Conservation (phyloP, 2,888 invertebrate genomes). For the Eristalis arbustorum region DNA sequence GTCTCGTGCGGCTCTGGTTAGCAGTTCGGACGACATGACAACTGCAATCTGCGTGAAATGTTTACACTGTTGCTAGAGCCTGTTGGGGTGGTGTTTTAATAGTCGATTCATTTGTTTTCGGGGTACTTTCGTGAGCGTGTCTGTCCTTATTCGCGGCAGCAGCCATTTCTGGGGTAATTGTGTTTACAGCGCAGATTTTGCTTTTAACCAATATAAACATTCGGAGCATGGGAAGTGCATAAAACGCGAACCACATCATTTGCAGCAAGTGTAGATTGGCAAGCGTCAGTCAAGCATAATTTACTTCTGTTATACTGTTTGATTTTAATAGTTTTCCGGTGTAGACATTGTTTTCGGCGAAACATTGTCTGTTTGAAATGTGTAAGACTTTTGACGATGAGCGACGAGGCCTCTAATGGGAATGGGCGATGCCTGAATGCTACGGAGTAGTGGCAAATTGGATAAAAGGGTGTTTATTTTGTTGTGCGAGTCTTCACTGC, state of each 20-base stretch:
- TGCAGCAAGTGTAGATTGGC: background rate
- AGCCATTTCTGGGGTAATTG: background rate
- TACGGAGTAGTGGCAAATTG: too few species aligned
- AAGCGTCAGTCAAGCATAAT: background rate
- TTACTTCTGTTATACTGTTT: background rate
- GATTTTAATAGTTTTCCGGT: background rate
- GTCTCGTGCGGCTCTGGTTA: background rate
- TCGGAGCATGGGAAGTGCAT: background rate
- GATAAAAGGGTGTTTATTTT: too few species aligned
- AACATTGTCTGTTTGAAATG: background rate
- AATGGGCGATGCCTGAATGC: too few species aligned
- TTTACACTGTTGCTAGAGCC: conserved; percentile 8
- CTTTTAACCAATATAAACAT: background rate
- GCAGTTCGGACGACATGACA: conserved; percentile 29
- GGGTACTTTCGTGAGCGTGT: background rate
- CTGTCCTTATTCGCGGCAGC: background rate
- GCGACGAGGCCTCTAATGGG: too few species aligned
- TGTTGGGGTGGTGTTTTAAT: background rate
- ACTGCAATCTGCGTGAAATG: conserved; percentile 34
- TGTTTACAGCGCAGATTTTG: conserved; percentile 10
- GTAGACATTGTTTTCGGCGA: background rate
- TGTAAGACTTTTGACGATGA: background rate
- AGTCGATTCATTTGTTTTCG: background rate
- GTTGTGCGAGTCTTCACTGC: too few species aligned
- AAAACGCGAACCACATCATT: background rate